These are phyloP conservation scores for Leptobrachium ailaonicum DNA, from an alignment of 2,113 vertebrate genomes.

Conservation along the genomic window DNA sequence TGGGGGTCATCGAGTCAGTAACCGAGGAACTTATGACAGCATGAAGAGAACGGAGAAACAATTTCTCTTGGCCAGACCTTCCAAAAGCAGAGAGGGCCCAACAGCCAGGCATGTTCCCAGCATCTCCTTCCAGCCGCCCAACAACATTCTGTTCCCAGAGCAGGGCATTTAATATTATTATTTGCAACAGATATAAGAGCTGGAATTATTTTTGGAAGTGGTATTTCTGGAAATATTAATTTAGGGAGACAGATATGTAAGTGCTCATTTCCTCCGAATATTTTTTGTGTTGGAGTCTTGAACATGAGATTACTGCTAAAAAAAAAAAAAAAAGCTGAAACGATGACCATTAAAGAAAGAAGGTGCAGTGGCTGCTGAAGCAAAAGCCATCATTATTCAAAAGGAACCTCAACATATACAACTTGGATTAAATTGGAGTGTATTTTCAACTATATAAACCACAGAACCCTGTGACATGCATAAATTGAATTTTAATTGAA, in stretches of 20 bases:
- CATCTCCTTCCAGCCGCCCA: conserved; percentile 12
- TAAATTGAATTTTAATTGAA: no score
- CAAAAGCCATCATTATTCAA: no score
- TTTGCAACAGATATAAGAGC: conserved; percentile 6
- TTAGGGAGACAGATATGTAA: not conserved
- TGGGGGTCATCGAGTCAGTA: conserved; percentile 38
- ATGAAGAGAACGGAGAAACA: not conserved
- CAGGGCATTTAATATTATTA: not conserved
- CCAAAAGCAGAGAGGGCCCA: conserved; percentile 22
- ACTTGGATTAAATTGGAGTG: no score
- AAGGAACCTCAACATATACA: no score
- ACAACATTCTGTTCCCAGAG: conserved; percentile 31
- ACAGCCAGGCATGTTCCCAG: not conserved
- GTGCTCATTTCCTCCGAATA: not conserved
- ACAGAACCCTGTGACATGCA: no score
- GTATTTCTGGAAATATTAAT: not conserved
- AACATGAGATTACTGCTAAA: no score
- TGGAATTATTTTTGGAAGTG: conserved; percentile 9
- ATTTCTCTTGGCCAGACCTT: conserved; percentile 39
- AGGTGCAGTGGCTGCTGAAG: no score
- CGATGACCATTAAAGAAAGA: no score
- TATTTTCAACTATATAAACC: no score
- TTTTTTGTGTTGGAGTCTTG: no score
- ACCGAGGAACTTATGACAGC: conserved; percentile 12
- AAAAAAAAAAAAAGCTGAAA: no score